Percentiles rank a stretch among this genome's conserved stretches.
Conservation (phyloP, 2,888 invertebrate genomes). For the Macropis europaea region DNA sequence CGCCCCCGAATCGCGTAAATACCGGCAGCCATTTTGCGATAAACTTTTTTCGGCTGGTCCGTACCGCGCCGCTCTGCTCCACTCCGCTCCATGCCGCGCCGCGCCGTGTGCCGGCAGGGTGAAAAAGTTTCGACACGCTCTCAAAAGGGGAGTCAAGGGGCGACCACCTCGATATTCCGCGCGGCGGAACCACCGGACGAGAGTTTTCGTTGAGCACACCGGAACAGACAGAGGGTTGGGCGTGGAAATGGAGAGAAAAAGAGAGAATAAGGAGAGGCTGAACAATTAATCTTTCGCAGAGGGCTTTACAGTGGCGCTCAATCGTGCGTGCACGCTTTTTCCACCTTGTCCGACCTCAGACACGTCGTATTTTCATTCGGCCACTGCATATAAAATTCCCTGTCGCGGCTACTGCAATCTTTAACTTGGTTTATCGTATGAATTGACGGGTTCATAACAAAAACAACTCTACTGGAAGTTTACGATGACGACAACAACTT, state of each 20-base stretch:
- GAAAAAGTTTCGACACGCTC: slow-evolving; percentile 76
- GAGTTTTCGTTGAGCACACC: slow-evolving; percentile 66
- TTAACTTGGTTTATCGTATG: no score
- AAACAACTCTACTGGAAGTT: no score
- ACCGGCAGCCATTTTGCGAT: slow-evolving; percentile 78
- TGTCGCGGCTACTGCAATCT: no score
- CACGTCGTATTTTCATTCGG: slow-evolving; percentile 42
- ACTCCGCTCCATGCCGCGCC: no score
- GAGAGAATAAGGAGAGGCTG: slow-evolving; percentile 46
- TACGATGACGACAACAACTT: no score
- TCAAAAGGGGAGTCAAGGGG: slow-evolving; percentile 61
- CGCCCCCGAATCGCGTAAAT: slow-evolving; percentile 78
- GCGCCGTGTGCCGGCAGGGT: slow-evolving; percentile 30
- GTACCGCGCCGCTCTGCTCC: slow-evolving; percentile 41
- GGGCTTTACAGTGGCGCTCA: slow-evolving; percentile 48
- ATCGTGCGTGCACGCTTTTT: slow-evolving; percentile 33
- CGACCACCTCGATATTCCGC: slow-evolving; percentile 60
- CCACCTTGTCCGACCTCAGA: slow-evolving; percentile 21
- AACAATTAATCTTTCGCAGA: slow-evolving; percentile 66
- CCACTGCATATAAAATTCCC: neutral
- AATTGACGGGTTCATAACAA: no score
- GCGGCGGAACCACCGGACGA: slow-evolving; percentile 57
- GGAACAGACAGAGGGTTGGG: slow-evolving; percentile 47
- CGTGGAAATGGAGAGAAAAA: slow-evolving; percentile 49
- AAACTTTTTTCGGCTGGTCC: slow-evolving; percentile 67